Evolutionary conservation across 92 coral and sea anemone genomes (phyloP).

Genomic region (Galaxea fascicularis): DNA sequence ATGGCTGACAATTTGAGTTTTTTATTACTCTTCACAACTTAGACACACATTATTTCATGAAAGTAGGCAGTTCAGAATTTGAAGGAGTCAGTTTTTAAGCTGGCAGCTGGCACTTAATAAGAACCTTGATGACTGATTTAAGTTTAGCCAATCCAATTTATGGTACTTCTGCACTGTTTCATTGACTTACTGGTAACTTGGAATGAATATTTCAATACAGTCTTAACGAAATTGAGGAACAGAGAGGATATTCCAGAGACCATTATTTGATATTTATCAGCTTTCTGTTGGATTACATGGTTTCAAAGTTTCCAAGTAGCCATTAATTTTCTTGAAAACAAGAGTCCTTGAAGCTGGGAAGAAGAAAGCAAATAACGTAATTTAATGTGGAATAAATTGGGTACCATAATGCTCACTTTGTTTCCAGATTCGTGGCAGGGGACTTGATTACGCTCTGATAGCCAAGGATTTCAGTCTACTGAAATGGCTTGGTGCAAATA

Average conservation of each 20-base stretch:
- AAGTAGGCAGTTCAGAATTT: too few species aligned
- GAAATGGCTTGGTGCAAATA: slow-evolving; percentile 95
- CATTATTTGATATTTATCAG: not conserved
- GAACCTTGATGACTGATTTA: too few species aligned
- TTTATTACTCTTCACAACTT: too few species aligned
- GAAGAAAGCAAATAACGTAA: not conserved
- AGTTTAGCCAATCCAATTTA: too few species aligned
- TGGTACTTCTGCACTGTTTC: too few species aligned
- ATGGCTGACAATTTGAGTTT: too few species aligned
- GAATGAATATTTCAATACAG: too few species aligned
- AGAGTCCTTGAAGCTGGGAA: not conserved
- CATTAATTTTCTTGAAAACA: not conserved
- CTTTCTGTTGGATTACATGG: not conserved
- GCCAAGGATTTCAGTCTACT: slow-evolving; percentile 92
- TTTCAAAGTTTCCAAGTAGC: not conserved
- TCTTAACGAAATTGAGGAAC: not conserved
- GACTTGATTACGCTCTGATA: slow-evolving; percentile 88
- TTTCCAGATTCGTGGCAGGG: slow-evolving; percentile 95
- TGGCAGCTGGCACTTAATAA: too few species aligned
- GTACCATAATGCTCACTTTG: not conserved
- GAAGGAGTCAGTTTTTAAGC: too few species aligned
- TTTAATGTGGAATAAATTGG: too few species aligned
- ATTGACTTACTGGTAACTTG: too few species aligned
- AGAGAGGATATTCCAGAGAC: not conserved
- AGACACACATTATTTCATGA: too few species aligned